Conservation (phyloP, 2,888 invertebrate species). For the Andrena chrysosceles region DNA sequence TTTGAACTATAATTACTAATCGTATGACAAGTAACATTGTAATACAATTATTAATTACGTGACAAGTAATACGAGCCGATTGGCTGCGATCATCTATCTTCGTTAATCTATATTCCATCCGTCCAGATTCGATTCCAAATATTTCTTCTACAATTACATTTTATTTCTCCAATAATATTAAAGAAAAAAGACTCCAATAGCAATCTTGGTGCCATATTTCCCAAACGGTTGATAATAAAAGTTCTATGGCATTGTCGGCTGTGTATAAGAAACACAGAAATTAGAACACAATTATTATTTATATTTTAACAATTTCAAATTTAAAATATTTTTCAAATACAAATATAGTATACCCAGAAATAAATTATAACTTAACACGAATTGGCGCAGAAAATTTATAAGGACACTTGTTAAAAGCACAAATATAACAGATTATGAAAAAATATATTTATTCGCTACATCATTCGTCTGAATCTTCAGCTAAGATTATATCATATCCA, state of each 20-base stretch:
- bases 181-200: too few relatives aligned
- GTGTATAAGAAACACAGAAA: neutral
- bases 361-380: neutral
- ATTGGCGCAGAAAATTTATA: neutral
- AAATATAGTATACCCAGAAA: neutral
- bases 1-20: too few relatives aligned
- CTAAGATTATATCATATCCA: slow-evolving; percentile 87
- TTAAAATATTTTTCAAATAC: neutral
- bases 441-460: slow-evolving; percentile 42
- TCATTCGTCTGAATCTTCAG: slow-evolving; percentile 90
- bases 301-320: neutral
- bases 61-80: too few relatives aligned
- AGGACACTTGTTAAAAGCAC: neutral
- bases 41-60: too few relatives aligned
- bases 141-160: too few relatives aligned
- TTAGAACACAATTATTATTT: neutral
- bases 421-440: neutral
- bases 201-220: too few relatives aligned
- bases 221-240: too few relatives aligned
- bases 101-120: too few relatives aligned
- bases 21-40: too few relatives aligned
- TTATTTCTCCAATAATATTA: too few relatives aligned
- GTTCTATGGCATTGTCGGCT: neutral
- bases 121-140: too few relatives aligned
- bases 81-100: too few relatives aligned